Evolutionary conservation across 1,140 invertebrate genomes (phyloP).

Genomic region (Eupeodes corollae): DNA sequence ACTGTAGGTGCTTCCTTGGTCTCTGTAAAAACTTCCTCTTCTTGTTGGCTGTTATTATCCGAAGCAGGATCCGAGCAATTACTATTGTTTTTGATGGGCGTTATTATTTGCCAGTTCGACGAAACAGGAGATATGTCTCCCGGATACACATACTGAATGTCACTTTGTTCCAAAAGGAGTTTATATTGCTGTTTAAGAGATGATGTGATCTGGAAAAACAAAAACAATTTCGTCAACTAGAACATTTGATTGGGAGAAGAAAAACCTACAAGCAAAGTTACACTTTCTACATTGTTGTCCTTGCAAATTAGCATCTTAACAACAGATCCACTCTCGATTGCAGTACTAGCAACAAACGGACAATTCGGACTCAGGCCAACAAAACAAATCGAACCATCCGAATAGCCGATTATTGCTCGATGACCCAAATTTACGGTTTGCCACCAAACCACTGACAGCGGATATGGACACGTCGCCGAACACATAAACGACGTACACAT

Average conservation of each 20-base stretch:
- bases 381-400: constrained; percentile 57
- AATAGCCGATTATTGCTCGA: constrained; percentile 57
- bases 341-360: constrained; percentile 51
- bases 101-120: constrained; percentile 32
- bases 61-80: constrained; percentile 33
- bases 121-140: constrained; percentile 35
- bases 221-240: background rate
- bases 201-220: constrained; percentile 50
- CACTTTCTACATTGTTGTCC: constrained; percentile 53
- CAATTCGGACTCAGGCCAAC: constrained; percentile 54
- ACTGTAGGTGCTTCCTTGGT: constrained; percentile 14
- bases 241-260: background rate
- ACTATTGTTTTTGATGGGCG: constrained; percentile 25
- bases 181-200: constrained; percentile 50
- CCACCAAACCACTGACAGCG: constrained; percentile 57
- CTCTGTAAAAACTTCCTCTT: constrained; percentile 29
- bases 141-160: constrained; percentile 47
- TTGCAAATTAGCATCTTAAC: constrained; percentile 50
- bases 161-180: constrained; percentile 50
- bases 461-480: constrained; percentile 42
- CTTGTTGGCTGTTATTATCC: constrained; percentile 26
- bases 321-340: constrained; percentile 46
- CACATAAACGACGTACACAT: constrained; percentile 38
- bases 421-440: constrained; percentile 45
- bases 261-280: constrained; percentile 50